These are phyloP conservation scores for Phocoena phocoena DNA, from an alignment of 2,113 vertebrate genomes.

Conservation along the genomic window DNA sequence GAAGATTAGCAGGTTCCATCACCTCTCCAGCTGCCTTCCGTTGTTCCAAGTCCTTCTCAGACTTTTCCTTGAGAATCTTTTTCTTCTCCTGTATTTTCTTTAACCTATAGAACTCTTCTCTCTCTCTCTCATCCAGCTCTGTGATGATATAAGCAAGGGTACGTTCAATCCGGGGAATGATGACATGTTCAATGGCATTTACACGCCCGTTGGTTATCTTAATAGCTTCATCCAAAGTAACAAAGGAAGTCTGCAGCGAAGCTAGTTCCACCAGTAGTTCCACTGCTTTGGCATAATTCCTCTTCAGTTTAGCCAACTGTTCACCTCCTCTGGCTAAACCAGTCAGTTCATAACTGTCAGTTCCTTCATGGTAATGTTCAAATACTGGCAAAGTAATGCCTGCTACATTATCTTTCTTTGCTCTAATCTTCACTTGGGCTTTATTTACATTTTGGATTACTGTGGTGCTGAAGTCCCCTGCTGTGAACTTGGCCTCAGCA, in stretches of 20 bases:
- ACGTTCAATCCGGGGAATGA: no score
- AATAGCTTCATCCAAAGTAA: no score
- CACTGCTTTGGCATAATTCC: conserved; percentile 98
- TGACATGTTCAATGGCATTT: no score
- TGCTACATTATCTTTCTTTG: conserved; percentile 98
- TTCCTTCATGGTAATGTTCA: conserved; percentile 98
- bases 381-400: conserved; percentile 98
- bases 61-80: no score
- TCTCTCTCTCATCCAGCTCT: no score
- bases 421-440: conserved; percentile 97
- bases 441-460: conserved; percentile 99
- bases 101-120: no score
- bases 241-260: conserved; percentile 88
- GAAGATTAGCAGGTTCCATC: no score
- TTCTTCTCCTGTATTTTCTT: no score
- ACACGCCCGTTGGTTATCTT: no score
- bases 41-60: no score
- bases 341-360: conserved; percentile 98
- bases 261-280: conserved; percentile 98
- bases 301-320: conserved; percentile 97
- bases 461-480: conserved; percentile 98
- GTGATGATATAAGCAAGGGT: no score
- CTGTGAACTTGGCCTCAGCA: conserved; percentile 98
- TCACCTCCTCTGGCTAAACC: conserved; percentile 98
- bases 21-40: no score